Percentiles rank a stretch among this genome's conserved stretches.
Conservation (phyloP, 2,888 invertebrate genomes). For the Microctonus brassicae region DNA sequence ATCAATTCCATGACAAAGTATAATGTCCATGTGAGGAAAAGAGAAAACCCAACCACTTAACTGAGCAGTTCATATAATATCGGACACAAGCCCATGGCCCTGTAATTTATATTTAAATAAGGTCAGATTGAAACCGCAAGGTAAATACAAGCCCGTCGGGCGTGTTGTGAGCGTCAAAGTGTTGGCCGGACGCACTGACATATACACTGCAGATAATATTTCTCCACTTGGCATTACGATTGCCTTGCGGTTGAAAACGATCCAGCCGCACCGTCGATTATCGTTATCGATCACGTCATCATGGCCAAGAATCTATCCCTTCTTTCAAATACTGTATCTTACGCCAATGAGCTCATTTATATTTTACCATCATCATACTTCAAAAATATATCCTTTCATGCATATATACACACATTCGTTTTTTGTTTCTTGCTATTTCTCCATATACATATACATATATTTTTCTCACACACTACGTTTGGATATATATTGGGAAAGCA, state of each 20-base stretch:
- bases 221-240: slow-evolving; percentile 57
- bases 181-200: slow-evolving; percentile 2
- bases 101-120: slow-evolving; percentile 69
- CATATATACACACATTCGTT: background rate
- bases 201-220: slow-evolving; percentile 39
- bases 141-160: slow-evolving; percentile 61
- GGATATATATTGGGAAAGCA: background rate
- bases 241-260: slow-evolving; percentile 55
- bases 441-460: background rate
- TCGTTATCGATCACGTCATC: slow-evolving; percentile 49
- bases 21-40: slow-evolving; percentile 25
- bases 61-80: slow-evolving; percentile 41
- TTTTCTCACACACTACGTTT: background rate
- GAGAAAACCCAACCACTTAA: slow-evolving; percentile 42
- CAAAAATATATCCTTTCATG: slow-evolving; percentile 34
- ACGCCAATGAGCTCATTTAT: slow-evolving; percentile 35
- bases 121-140: slow-evolving; percentile 66
- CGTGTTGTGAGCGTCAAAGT: slow-evolving; percentile 39
- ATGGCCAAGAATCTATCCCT: slow-evolving; percentile 22
- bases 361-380: slow-evolving; percentile 25
- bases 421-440: background rate
- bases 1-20: no score
- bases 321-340: background rate
- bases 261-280: slow-evolving; percentile 43
- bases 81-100: slow-evolving; percentile 44